These are phyloP conservation scores for Pteria penguin DNA, from an alignment of 2,888 invertebrate species.

Conservation along the genomic window DNA sequence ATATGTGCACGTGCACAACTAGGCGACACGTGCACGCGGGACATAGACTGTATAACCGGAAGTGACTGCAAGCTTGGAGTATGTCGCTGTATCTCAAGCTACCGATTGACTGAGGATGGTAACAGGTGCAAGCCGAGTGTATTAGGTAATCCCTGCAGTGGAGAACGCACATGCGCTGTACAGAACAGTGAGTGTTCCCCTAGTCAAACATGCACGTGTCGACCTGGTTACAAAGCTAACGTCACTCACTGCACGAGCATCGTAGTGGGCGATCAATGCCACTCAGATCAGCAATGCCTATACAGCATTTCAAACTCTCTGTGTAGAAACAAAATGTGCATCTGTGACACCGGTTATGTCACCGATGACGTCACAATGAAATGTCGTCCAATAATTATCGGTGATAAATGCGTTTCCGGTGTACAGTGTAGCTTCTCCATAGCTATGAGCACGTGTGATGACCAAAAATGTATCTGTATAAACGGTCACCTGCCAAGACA, in stretches of 20 bases:
- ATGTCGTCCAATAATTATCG: background rate
- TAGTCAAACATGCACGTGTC: background rate
- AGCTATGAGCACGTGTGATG: background rate
- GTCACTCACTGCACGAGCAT: background rate
- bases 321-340: background rate
- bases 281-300: background rate
- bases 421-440: background rate
- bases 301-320: background rate
- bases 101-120: too few relatives aligned
- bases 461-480: background rate
- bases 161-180: too few relatives aligned
- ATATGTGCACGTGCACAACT: too few relatives aligned
- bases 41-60: too few relatives aligned
- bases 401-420: slow-evolving; percentile 1
- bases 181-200: background rate
- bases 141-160: too few relatives aligned
- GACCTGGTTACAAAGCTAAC: background rate
- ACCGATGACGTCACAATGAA: background rate
- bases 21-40: too few relatives aligned
- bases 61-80: too few relatives aligned
- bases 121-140: too few relatives aligned
- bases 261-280: background rate
- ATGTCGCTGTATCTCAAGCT: too few relatives aligned
- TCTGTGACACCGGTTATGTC: background rate
- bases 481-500: background rate